Base-by-base conservation (phyloP, 2,888 invertebrate genomes). In the Sinopyrophorus schimmeli region DNA sequence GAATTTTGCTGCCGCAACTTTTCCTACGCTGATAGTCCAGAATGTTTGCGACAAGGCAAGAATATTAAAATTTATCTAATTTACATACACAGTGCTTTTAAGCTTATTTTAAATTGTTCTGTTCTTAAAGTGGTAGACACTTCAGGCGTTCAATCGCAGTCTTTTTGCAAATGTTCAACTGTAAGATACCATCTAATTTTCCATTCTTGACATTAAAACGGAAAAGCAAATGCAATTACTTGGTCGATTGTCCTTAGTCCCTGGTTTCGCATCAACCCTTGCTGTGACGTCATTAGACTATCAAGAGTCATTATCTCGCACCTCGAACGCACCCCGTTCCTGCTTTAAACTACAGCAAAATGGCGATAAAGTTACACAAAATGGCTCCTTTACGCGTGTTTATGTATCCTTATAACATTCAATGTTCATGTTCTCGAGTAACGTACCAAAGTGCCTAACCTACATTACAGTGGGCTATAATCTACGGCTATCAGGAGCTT, bases 311-410 rank as follows among this genome's bases (percentile, higher is more conserved):
- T 72, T 72, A 72, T 72, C 72, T 70, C 62, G 62, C 66, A 70
- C 72, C 71, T 71, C 69, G 62, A 65, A 67, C 64, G 64, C 64
- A 65, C 64, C 63, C 63, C 61, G 63, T 66, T 62, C 62, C 63
- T 63, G 65, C 65, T 63, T 64, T 65, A 68, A 69, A 69, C 66
- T 66, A 64, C 63, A 64, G 62, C 67, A 65, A 64, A 70, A 68
- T 66, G 69, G 68, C 69, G 70, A 72, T 73, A 73, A 73, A 73
- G 69, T 73, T 72, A 70, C 68, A 68, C 66, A 63, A 59, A 72
- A 74, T 73, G 65, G 70, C 69, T 70, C 69, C 70, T 73, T 73
- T 72, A 73, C 67, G 71, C 72, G 69, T 72, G 73, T 73, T 73
- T 73, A 73, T 72, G 69, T 62, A 64, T 70, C 69, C 69, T 72